Conservation (phyloP, 2,797 vertebrate species). For the Bradypus variegatus region DNA sequence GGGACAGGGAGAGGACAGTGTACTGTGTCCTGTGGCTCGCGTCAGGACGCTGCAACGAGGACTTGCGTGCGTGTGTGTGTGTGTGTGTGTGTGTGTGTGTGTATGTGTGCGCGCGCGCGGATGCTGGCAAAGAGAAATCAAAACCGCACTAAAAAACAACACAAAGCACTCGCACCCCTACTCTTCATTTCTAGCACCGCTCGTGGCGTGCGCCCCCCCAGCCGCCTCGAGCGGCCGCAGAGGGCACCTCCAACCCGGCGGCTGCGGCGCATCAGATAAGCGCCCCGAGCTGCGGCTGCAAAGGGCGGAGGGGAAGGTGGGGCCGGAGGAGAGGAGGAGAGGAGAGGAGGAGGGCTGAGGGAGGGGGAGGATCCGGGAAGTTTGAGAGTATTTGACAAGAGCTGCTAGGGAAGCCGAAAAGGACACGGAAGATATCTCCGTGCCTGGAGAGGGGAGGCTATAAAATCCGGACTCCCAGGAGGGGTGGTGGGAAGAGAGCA, state of each 20-base stretch:
- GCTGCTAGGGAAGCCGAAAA: not conserved
- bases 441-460: not conserved
- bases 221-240: not conserved
- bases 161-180: too few relatives aligned
- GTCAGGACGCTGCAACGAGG: too few relatives aligned
- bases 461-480: not conserved
- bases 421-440: not conserved
- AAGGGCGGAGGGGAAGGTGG: not conserved
- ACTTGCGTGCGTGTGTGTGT: not conserved
- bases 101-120: accelerated
- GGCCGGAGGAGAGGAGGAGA: not conserved
- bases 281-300: not conserved
- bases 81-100: too few relatives aligned
- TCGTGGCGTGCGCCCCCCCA: too few relatives aligned
- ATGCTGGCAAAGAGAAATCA: too few relatives aligned
- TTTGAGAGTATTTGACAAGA: constrained; percentile 46
- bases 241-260: not conserved
- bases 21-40: accelerated
- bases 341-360: not conserved
- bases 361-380: constrained; percentile 54
- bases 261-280: not conserved
- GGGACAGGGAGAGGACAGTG: not conserved
- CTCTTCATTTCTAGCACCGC: too few relatives aligned
- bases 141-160: too few relatives aligned
- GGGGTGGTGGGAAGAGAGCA: not conserved